Base-by-base conservation (phyloP, 2,888 invertebrate species). In the Pristionchus exspectatus region DNA sequence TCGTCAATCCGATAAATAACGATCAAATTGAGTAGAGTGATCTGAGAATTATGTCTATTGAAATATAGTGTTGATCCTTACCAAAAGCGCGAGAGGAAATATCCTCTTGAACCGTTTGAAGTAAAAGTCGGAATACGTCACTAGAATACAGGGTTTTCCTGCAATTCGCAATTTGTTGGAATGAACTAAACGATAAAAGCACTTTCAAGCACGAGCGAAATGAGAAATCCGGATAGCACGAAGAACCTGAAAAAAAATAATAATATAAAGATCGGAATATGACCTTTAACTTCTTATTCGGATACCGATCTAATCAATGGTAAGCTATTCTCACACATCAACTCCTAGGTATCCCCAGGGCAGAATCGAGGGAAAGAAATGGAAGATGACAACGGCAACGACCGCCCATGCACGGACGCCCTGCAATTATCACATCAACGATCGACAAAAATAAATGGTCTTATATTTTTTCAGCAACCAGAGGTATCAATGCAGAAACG, bases 171-270 rank as follows among this genome's bases (percentile, higher is more conserved):
- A 14, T 21, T 38, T 59, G 2, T 4, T 7, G 59, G 59, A 59
- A 21, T 4, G 2, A 59, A 59, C 7, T 59, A 21, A 59, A 12
- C 59, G 21, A 27, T 69, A 27, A n/a, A 24, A 9, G n/a, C n/a
- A 69, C 24, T n/a, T 69, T 69, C 24, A 69, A 91, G 44, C 24
- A 90, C 89, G 59, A 54, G n/a, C 4, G 91, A 90, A 89, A 91
- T 91, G 1, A 91, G 86, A 83, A 77, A 91, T 0, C 91, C 91
- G n/a, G 91, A 91, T 18, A 91, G 90, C 16, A 91, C 91, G 50
- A 91, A 91, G 56, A 91, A 91, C 63, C 91, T 91, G 81, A 38
- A 30, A 59, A 18, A 12, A 56, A 69, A 30, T 69, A 27, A 38
- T n/a, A n/a, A n/a, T 27, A 27, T 7, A 27, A 66, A 27, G 10